These are phyloP conservation scores for Andrena haemorrhoa DNA, from an alignment of 2,888 invertebrate genomes.

Conservation along the genomic window DNA sequence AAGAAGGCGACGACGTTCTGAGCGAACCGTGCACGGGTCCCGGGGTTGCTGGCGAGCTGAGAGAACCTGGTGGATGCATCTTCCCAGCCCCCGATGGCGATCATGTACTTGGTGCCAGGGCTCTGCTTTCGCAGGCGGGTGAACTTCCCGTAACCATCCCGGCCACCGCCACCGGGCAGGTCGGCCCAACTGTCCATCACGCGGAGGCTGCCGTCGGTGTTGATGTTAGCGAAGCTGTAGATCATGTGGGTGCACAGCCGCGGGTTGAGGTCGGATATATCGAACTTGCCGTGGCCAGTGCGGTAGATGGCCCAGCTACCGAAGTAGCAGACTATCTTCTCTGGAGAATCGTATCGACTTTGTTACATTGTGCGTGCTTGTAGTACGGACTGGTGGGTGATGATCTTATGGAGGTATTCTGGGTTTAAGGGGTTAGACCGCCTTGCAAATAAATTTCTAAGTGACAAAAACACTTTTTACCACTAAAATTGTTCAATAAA, in stretches of 20 bases:
- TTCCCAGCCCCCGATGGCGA: slow-evolving; percentile 90
- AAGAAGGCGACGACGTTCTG: slow-evolving; percentile 86
- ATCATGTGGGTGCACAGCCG: slow-evolving; percentile 91
- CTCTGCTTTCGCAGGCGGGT: slow-evolving; percentile 86
- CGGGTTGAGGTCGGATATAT: slow-evolving; percentile 89
- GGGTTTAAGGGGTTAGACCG: no score
- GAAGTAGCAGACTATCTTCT: slow-evolving; percentile 90
- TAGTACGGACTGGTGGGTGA: no score
- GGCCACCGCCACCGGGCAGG: slow-evolving; percentile 86
- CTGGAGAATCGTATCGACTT: slow-evolving; percentile 83
- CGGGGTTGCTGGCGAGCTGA: slow-evolving; percentile 85
- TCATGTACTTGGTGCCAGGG: slow-evolving; percentile 86
- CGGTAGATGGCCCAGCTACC: slow-evolving; percentile 92
- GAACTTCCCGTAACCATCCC: slow-evolving; percentile 81
- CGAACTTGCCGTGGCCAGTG: slow-evolving; percentile 88
- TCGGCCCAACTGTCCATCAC: slow-evolving; percentile 88
- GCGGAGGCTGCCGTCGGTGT: slow-evolving; percentile 85
- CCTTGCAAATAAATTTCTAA: no score
- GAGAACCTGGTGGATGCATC: slow-evolving; percentile 88
- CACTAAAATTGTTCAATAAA: no score
- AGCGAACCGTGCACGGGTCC: slow-evolving; percentile 86
- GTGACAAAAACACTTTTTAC: no score
- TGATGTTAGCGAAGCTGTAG: slow-evolving; percentile 91
- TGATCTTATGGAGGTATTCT: no score
- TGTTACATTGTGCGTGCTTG: no score